phyloP scores from a whole-genome alignment of 30 jellyfish, hydroid and myxozoan genomes.

The Aurelia sp. region DNA sequence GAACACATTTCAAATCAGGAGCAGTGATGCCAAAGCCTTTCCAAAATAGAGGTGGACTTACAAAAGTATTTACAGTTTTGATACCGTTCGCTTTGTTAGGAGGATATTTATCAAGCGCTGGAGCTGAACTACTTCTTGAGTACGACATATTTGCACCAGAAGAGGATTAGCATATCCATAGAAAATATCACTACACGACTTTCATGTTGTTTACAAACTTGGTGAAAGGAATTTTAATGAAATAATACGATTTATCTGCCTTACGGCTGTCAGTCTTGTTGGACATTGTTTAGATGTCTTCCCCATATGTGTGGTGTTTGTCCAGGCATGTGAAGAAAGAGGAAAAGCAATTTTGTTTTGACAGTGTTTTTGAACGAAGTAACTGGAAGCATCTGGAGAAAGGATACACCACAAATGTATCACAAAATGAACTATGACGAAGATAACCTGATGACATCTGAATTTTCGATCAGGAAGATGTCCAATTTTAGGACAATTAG shows the following conservation, averaged over 20 bases:
- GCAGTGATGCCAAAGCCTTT: conserved; percentile 72
- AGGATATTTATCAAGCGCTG: conserved; percentile 76
- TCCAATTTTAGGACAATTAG: no score
- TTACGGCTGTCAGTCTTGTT: no score
- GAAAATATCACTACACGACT: background rate
- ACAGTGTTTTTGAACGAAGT: no score
- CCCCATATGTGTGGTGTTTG: no score
- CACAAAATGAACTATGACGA: no score
- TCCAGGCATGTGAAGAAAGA: no score
- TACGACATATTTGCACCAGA: conserved; percentile 79
- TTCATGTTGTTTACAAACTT: background rate
- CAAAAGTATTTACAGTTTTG: conserved; percentile 46
- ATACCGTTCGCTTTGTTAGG: conserved; percentile 69
- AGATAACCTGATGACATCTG: no score
- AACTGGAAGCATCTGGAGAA: no score
- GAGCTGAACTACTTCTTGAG: conserved; percentile 80
- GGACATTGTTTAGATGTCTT: no score
- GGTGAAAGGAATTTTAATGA: background rate
- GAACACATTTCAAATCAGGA: conserved; percentile 74
- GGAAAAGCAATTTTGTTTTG: no score
- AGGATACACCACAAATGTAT: no score
- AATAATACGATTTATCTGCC: background rate
- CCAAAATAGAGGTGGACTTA: conserved; percentile 44
- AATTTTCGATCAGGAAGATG: no score
- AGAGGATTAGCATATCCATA: conserved; percentile 33